A percentile compares a stretch with the other conserved stretches of the same genome.
phyloP scores from a whole-genome alignment of 2,888 invertebrate genomes.

The Troides aeacus region DNA sequence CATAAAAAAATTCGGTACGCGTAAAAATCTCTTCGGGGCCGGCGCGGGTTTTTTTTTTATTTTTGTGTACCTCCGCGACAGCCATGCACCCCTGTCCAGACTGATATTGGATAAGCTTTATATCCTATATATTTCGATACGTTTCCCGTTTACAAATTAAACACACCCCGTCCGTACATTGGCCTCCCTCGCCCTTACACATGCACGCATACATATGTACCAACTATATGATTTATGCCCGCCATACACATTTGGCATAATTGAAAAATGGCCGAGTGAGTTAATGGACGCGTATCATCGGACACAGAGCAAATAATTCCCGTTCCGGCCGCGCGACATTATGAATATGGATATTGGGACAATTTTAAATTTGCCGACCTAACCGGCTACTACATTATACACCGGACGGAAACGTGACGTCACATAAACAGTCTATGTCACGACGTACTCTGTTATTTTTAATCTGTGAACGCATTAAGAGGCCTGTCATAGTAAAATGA shows the following conservation, averaged over 20 bases:
- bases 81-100: slow-evolving; percentile 50
- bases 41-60: slow-evolving; percentile 40
- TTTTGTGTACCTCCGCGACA: slow-evolving; percentile 27
- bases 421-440: slow-evolving; percentile 21
- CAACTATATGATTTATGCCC: slow-evolving; percentile 67
- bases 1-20: slow-evolving; percentile 41
- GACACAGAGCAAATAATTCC: slow-evolving; percentile 67
- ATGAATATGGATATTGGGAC: slow-evolving; percentile 40
- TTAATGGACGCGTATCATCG: slow-evolving; percentile 56
- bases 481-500: neutral
- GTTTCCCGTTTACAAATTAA: slow-evolving; percentile 73
- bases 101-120: slow-evolving; percentile 53
- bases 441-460: neutral
- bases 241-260: slow-evolving; percentile 75
- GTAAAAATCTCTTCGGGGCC: slow-evolving; percentile 44
- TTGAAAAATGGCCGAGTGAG: slow-evolving; percentile 72
- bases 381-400: neutral
- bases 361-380: slow-evolving; percentile 35
- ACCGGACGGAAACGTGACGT: slow-evolving; percentile 8
- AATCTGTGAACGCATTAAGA: neutral
- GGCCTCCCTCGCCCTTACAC: slow-evolving; percentile 39
- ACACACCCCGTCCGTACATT: slow-evolving; percentile 50
- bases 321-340: slow-evolving; percentile 43
- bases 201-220: slow-evolving; percentile 40
- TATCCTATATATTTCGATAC: slow-evolving; percentile 59